Percentiles rank a stretch among this genome's conserved stretches.
Conservation (phyloP, 2,888 invertebrate species). For the Cabera pusaria region DNA sequence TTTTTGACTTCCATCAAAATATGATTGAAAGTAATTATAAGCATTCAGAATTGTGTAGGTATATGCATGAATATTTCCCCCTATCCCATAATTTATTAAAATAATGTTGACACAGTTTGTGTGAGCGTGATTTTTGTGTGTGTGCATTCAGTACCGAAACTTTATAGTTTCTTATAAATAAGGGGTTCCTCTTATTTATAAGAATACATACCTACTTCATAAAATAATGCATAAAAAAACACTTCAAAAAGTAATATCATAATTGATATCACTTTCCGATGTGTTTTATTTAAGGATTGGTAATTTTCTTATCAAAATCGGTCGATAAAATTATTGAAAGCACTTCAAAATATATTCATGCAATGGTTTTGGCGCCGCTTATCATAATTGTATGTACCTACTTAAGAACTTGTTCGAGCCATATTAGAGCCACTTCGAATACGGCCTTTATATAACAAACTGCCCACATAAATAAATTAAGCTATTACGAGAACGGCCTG, state of each 20-base stretch:
- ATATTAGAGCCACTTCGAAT: background rate
- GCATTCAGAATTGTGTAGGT: slow-evolving; percentile 5
- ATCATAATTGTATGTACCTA: slow-evolving; percentile 4
- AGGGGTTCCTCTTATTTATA: too few relatives aligned
- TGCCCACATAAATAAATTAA: slow-evolving; percentile 16
- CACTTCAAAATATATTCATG: slow-evolving; percentile 3
- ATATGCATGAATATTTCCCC: slow-evolving; percentile 3
- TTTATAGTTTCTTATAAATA: too few relatives aligned
- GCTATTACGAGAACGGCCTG: slow-evolving; percentile 7
- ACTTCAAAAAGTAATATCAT: slow-evolving; percentile 1
- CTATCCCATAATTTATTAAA: background rate
- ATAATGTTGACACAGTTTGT: slow-evolving; percentile 7
- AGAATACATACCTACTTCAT: too few relatives aligned
- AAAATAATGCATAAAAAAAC: slow-evolving; percentile 2
- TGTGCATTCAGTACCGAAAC: slow-evolving; percentile 8
- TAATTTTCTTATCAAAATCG: slow-evolving; percentile 9
- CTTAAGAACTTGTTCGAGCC: slow-evolving; percentile 3
- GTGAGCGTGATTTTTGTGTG: slow-evolving; percentile 7
- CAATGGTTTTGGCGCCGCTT: slow-evolving; percentile 8
- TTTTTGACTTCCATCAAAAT: too few relatives aligned
- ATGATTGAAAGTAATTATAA: too few relatives aligned
- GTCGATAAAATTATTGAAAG: slow-evolving; percentile 10
- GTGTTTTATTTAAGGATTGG: background rate
- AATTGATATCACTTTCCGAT: too few relatives aligned
- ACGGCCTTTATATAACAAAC: slow-evolving; percentile 2